phyloP scores from a whole-genome alignment of 2,113 vertebrate genomes.

The Genyomyrus donnyi region DNA sequence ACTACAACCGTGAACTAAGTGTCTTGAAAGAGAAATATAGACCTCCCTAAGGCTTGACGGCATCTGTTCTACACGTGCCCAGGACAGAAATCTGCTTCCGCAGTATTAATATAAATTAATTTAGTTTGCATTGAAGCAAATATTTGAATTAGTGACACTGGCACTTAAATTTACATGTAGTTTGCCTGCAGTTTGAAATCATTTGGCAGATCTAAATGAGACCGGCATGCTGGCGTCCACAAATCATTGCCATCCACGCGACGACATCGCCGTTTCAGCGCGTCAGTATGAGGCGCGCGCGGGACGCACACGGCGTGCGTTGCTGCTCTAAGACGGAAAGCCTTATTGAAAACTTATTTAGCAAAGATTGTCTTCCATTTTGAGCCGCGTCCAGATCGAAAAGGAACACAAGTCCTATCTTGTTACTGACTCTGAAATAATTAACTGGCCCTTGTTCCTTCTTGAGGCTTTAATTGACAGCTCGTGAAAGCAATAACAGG shows the following conservation, averaged over 20 bases:
- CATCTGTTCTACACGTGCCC: constrained; percentile 58
- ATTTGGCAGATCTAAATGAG: not conserved
- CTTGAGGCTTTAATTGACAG: constrained; percentile 41
- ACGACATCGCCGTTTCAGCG: not conserved
- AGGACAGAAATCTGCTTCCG: constrained; percentile 46
- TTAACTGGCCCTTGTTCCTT: constrained; percentile 13
- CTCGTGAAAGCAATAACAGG: constrained; percentile 42
- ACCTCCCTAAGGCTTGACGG: constrained; percentile 52
- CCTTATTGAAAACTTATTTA: constrained; percentile 10
- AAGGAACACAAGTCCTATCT: not conserved
- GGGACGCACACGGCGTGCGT: not conserved
- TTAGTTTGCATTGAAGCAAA: constrained; percentile 46
- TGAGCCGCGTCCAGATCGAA: not conserved
- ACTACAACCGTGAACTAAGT: constrained; percentile 42
- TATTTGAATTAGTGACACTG: constrained; percentile 48
- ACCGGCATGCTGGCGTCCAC: not conserved
- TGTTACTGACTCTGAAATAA: constrained; percentile 16
- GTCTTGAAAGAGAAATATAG: constrained; percentile 46
- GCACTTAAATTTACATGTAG: constrained; percentile 36
- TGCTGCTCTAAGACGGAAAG: not conserved
- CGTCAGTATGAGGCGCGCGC: not conserved
- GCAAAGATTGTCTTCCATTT: not conserved
- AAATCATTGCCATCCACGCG: not conserved
- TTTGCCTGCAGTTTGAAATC: constrained; percentile 18
- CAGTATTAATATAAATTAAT: constrained; percentile 55